These are phyloP conservation scores for Parnassius apollo DNA, from an alignment of 2,888 invertebrate species.

Conservation along the genomic window DNA sequence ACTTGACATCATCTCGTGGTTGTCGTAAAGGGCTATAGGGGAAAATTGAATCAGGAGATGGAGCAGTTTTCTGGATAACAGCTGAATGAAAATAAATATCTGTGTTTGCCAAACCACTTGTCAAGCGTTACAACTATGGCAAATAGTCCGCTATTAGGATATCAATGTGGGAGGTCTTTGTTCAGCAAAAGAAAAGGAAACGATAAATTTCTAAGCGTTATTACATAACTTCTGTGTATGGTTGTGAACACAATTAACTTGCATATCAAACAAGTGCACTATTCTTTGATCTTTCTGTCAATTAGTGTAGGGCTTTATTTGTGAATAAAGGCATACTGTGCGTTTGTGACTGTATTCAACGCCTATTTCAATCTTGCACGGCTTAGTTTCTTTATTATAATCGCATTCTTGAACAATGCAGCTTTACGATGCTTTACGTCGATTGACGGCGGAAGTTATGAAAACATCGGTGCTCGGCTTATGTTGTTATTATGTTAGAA, in stretches of 20 bases:
- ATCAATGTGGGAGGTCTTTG: no score
- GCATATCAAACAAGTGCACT: not conserved
- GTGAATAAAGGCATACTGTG: constrained; percentile 12
- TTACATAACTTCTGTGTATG: constrained; percentile 1
- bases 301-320: constrained; percentile 23
- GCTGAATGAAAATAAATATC: no score
- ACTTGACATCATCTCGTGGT: no score
- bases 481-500: constrained; percentile 40
- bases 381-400: constrained; percentile 55
- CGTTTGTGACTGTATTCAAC: constrained; percentile 43
- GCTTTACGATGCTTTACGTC: constrained; percentile 54
- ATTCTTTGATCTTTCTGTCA: not conserved
- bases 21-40: no score
- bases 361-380: constrained; percentile 31
- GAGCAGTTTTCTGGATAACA: no score
- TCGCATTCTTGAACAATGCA: constrained; percentile 55
- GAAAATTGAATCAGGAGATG: no score
- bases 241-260: not conserved
- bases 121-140: no score
- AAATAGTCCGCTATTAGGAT: no score
- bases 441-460: constrained; percentile 54
- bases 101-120: no score
- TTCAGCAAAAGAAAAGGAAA: not conserved
- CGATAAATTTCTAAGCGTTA: constrained; percentile 8
- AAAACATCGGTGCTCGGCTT: constrained; percentile 52